Evolutionary conservation across 92 coral and sea anemone species (phyloP).

Genomic region (Metridium senile): DNA sequence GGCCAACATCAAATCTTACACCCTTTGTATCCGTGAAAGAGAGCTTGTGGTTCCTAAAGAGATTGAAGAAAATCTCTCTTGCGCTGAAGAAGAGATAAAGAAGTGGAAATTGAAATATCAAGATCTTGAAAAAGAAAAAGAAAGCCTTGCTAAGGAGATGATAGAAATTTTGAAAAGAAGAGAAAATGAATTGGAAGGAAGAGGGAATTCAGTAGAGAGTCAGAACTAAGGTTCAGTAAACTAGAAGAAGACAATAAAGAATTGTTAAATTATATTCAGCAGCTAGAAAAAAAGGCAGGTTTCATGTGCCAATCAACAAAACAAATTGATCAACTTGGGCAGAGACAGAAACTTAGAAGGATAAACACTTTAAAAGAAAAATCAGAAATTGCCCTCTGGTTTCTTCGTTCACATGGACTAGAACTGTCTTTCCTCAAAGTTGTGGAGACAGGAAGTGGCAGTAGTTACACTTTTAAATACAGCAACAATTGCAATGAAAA

Average conservation of each 20-base stretch:
- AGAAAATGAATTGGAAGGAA: too few species aligned
- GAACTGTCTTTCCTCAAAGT: slow-evolving; percentile 9
- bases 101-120: too few species aligned
- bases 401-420: slow-evolving; percentile 6
- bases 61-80: too few species aligned
- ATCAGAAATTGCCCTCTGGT: slow-evolving; percentile 20
- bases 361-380: not conserved
- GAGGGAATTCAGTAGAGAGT: not conserved
- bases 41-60: too few species aligned
- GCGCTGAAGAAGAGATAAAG: too few species aligned
- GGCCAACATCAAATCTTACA: too few species aligned
- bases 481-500: not conserved
- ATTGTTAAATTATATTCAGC: not conserved
- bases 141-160: too few species aligned
- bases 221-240: not conserved
- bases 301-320: slow-evolving; percentile 1
- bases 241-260: not conserved
- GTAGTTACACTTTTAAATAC: not conserved
- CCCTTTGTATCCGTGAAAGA: too few species aligned
- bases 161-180: too few species aligned
- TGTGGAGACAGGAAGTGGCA: not conserved
- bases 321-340: not conserved
- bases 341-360: slow-evolving; percentile 2
- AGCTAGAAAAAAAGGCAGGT: not conserved
- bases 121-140: too few species aligned